Evolutionary conservation across 2,113 vertebrate species (phyloP).

Genomic region (Malaclemys terrapin): DNA sequence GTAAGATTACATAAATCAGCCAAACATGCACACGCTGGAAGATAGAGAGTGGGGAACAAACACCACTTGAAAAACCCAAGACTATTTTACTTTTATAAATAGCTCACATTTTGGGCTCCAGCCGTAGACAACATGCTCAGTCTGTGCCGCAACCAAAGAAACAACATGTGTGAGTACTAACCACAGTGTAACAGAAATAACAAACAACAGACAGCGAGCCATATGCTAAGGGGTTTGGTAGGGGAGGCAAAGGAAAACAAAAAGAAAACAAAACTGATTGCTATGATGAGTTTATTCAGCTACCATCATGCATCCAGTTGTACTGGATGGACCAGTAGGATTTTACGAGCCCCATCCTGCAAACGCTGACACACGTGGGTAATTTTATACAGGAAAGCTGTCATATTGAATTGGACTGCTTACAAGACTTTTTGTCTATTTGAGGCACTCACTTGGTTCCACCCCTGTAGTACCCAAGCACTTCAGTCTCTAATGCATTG

Average conservation of each 20-base stretch:
- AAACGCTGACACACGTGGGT: neutral
- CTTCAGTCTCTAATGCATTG: neutral
- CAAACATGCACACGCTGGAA: constrained; percentile 70
- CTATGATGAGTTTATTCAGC: neutral
- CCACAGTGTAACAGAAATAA: constrained; percentile 81
- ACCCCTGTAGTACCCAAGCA: neutral
- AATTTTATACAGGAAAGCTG: neutral
- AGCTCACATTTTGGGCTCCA: constrained; percentile 83
- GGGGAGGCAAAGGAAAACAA: constrained; percentile 40
- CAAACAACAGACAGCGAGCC: constrained; percentile 80
- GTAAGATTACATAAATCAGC: constrained; percentile 76
- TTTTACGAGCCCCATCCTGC: neutral
- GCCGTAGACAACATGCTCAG: constrained; percentile 74
- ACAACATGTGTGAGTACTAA: constrained; percentile 78
- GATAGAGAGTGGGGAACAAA: constrained; percentile 57
- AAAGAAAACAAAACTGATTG: neutral
- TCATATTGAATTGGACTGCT: neutral
- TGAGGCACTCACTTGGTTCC: neutral
- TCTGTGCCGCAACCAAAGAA: constrained; percentile 80
- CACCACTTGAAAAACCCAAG: constrained; percentile 74
- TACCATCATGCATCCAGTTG: neutral
- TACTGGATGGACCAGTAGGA: neutral
- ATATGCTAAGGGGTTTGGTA: constrained; percentile 24
- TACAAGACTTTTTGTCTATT: neutral
- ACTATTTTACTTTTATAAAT: constrained; percentile 84